Evolutionary conservation across 2,797 vertebrate genomes (phyloP), one percentile per base, ranked within the genome.

Genomic region (Sciaenops ocellatus): DNA sequence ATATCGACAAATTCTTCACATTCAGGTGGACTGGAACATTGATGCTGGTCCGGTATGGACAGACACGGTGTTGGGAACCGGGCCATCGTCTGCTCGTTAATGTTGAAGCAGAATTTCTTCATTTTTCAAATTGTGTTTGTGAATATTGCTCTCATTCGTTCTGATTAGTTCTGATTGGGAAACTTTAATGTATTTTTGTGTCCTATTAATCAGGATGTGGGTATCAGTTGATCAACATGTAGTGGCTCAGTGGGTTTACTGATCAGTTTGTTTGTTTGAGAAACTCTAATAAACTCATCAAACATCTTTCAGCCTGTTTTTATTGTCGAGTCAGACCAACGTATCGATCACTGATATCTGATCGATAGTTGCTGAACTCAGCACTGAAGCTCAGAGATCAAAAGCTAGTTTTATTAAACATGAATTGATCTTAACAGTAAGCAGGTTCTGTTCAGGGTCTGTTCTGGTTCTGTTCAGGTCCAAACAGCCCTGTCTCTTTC

Each of bases 231-330:
- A 55, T 54, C 4, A 42, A 18, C 55, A 12, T 46, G 54, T 52
- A 28, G 54, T 22, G 16, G 34, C n/a, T 38, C 56, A 5, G 11
- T 61, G 55, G 24, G 56, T 9, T 70, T 73, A 57, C 42, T 26
- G 69, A 70, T 82, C 73, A 56, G 24, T 68, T 64, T 76, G 64
- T 48, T 4, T 48, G 42, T 42, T 51, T 17, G 28, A 52, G 70
- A 50, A 79, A 50, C 77, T 51, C 67, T n/a, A 88, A 75, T 84
- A 85, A 88, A 88, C 47, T 79, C 47, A 61, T 69, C 10, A 68
- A 38, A 38, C 34, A 20, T 30, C 26, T 68, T 26, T 48, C 44
- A 48, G 6, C 20, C 28, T 15, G 1, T 38, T 38, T 38, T 38
- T 9, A 38, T 38, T 38, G 34, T 34, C 34, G 8, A 38, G 34